Base-by-base conservation (phyloP, 2,888 invertebrate genomes). In the Bibio marci region DNA sequence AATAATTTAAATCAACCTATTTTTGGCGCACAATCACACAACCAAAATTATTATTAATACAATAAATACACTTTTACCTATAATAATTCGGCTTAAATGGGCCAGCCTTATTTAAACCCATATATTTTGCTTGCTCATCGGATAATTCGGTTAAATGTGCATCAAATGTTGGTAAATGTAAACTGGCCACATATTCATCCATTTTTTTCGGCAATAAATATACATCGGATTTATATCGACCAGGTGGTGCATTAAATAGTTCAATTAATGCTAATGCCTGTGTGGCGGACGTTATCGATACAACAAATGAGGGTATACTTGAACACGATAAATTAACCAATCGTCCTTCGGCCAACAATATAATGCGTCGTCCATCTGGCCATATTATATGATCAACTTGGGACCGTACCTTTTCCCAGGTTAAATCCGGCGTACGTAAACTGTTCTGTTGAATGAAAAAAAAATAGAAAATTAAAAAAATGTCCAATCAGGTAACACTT, bases 61-160 rank as follows among this genome's bases (percentile, higher is more conserved):
- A n/a, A n/a, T n/a, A n/a, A n/a, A n/a, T n/a, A n/a, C n/a, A n/a
- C n/a, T 30, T 25, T 18, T 64, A 95, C 77, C 95, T 80, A 65
- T 97, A 97, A 64, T 95, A 94, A 63, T 94, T 95, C 46, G 95
- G 95, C 66, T 97, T 97, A 66, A 95, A 97, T 32, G 95, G 95
- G 36, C 97, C 97, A 38, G 91, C 88, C 69, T 95, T 97, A 59
- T 90, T 91, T 26, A 97, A 76, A 45, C 95, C 95, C 69, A 95
- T 76, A 58, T 95, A 97, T 60, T 92, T 92, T 34, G 94, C 92
- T 64, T 97, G 95, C 54, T 95, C 95, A 59, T 97, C 95, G 4
- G 80, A 75, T 38, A 97, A 69, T 58, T 97, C 95, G 0, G 95
- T 97, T 49, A 97, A 70, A 56, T 95, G 94, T 15, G 95, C 95